These are phyloP conservation scores for Rhea pennata DNA, from an alignment of 2,113 vertebrate genomes.

Conservation along the genomic window DNA sequence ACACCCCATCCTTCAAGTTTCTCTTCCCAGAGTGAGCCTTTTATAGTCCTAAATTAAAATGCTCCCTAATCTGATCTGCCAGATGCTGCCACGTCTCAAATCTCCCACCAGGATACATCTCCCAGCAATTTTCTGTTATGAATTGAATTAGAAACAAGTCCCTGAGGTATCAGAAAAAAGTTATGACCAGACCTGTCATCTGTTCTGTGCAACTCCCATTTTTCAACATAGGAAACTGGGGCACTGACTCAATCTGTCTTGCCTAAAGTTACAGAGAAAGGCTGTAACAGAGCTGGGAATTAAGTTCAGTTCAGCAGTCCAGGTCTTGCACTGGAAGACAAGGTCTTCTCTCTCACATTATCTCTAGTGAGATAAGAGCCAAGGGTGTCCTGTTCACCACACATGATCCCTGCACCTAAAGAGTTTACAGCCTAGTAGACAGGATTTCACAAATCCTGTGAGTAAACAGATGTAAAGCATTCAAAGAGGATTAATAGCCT, in stretches of 20 bases:
- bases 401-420: background rate
- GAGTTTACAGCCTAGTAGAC: background rate
- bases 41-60: background rate
- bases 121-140: background rate
- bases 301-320: background rate
- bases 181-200: background rate
- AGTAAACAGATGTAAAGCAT: background rate
- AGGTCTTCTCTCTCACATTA: background rate
- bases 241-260: background rate
- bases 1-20: background rate
- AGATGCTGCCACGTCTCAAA: background rate
- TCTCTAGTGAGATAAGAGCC: background rate
- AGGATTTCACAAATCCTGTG: background rate
- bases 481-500: background rate
- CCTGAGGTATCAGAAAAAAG: background rate
- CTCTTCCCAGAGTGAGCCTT: background rate
- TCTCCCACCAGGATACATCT: background rate
- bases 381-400: background rate
- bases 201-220: background rate
- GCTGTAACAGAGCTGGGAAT: background rate
- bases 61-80: background rate
- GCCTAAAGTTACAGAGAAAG: background rate
- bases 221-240: background rate
- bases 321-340: background rate
- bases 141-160: background rate